Conservation (phyloP, 2,797 vertebrate species). For the Propithecus perrieri region DNA sequence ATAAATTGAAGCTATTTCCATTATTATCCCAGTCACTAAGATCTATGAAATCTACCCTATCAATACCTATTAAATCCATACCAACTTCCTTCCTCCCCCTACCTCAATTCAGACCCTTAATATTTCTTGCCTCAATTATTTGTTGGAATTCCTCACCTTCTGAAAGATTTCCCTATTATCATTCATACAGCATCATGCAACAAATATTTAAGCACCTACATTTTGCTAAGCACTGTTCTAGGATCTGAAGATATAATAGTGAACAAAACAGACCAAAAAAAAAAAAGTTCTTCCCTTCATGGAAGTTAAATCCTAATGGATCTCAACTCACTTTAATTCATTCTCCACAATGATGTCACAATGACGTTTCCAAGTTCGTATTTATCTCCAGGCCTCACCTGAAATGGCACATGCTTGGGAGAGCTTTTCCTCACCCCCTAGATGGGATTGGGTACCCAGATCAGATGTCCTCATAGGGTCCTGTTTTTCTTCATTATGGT, state of each 20-base stretch:
- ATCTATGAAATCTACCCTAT: not conserved
- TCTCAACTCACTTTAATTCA: not conserved
- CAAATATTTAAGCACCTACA: not conserved
- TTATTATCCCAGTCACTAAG: not conserved
- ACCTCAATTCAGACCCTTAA: not conserved
- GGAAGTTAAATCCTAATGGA: not conserved
- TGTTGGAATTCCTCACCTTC: not conserved
- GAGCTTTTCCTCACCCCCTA: not conserved
- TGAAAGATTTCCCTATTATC: not conserved
- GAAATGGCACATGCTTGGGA: not conserved
- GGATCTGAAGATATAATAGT: not conserved
- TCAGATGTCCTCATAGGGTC: not conserved
- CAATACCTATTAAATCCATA: not conserved
- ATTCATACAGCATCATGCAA: not conserved
- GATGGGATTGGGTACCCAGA: not conserved
- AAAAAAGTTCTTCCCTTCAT: not conserved
- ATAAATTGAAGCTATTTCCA: not conserved
- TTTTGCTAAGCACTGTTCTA: not conserved
- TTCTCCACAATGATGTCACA: not conserved
- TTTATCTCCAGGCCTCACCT: not conserved
- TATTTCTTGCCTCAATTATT: not conserved
- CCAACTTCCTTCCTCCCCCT: not conserved
- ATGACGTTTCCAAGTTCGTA: not conserved
- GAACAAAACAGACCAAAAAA: not conserved
- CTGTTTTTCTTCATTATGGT: not conserved